Evolutionary conservation across 2,797 vertebrate species (phyloP).

Genomic region (Perodicticus potto): DNA sequence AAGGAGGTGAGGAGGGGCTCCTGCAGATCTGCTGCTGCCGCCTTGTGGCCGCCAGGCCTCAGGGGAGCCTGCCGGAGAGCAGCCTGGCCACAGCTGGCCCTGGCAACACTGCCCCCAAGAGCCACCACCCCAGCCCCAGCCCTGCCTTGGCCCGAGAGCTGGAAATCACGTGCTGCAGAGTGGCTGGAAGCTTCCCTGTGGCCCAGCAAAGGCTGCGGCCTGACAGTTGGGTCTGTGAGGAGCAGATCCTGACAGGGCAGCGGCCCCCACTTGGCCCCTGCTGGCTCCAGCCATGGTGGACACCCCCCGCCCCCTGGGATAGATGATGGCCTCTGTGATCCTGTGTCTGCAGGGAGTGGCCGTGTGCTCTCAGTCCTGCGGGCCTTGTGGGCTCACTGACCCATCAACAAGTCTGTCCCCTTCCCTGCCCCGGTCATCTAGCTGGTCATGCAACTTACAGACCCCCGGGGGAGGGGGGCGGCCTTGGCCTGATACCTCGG

Average conservation of each 20-base stretch:
- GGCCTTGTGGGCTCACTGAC: background rate
- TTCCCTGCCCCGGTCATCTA: background rate
- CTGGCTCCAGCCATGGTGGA: background rate
- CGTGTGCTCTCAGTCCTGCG: no score
- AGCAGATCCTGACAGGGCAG: background rate
- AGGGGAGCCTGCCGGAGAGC: background rate
- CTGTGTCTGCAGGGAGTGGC: no score
- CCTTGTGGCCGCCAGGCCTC: no score
- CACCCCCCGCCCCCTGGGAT: fast-evolving
- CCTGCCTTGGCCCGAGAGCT: fast-evolving
- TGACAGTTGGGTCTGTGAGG: background rate
- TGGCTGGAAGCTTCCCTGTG: background rate
- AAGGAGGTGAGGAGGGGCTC: background rate
- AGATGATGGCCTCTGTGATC: background rate
- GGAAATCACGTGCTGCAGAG: background rate
- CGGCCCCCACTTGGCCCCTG: background rate
- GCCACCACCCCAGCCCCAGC: background rate
- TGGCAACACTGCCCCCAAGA: background rate
- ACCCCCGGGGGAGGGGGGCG: background rate
- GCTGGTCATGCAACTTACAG: background rate
- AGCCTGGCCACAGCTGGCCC: background rate
- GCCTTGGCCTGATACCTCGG: background rate
- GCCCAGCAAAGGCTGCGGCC: background rate
- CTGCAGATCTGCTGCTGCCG: no score
- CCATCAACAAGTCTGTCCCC: background rate